Conservation (phyloP, 2,888 invertebrate species). For the Rotaria magnacalcarata region DNA sequence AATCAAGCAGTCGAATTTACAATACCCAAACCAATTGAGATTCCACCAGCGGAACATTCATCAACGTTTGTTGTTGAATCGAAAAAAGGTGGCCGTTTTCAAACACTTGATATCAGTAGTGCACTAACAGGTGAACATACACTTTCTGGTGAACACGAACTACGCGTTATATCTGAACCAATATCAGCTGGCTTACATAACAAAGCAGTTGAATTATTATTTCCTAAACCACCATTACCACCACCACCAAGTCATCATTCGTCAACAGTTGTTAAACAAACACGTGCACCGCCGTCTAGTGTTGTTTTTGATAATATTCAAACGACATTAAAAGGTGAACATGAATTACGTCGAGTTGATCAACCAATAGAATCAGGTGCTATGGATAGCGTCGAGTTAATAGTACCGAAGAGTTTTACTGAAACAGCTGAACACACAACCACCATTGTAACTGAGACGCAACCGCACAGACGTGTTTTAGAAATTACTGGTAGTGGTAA, state of each 20-base stretch:
- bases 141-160: not conserved
- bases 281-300: not conserved
- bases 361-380: not conserved
- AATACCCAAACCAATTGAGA: not conserved
- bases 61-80: slow-evolving; percentile 20
- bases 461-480: not conserved
- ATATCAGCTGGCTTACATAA: not conserved
- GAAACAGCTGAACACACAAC: slow-evolving; percentile 17
- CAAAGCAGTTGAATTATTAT: slow-evolving; percentile 6
- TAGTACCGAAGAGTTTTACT: not conserved
- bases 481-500: slow-evolving; percentile 16
- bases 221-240: not conserved
- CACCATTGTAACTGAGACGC: not conserved
- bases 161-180: not conserved
- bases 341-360: not conserved
- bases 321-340: slow-evolving; percentile 25
- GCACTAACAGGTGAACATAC: not conserved
- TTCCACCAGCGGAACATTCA: not conserved
- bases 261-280: slow-evolving; percentile 19
- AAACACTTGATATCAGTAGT: not conserved
- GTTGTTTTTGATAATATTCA: slow-evolving; percentile 4
- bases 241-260: not conserved
- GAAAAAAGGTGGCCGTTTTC: slow-evolving; percentile 19
- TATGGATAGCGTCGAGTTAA: not conserved
- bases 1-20: not conserved